Evolutionary conservation across 2,797 vertebrate genomes (phyloP).

Genomic region (Dendrocincla fuliginosa): DNA sequence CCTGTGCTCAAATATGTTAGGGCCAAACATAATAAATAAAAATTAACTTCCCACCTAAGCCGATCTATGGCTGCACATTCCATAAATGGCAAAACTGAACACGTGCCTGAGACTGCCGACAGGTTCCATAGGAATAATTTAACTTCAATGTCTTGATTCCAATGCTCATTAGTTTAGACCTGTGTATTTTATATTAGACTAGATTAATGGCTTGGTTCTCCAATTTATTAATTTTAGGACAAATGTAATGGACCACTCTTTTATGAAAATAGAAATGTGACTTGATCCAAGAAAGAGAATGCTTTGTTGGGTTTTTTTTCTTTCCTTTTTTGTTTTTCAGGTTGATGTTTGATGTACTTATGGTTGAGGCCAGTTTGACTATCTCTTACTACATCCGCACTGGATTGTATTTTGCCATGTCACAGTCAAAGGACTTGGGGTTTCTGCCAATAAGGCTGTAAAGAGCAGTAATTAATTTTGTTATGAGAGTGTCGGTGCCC

Average conservation of each 20-base stretch:
- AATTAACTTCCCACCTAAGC: neutral
- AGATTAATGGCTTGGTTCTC: neutral
- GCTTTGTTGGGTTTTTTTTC: neutral
- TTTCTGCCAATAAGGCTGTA: neutral
- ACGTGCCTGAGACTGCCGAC: neutral
- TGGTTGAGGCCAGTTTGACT: neutral
- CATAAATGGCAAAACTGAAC: neutral
- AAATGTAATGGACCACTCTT: neutral
- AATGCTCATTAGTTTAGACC: neutral
- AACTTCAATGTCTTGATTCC: neutral
- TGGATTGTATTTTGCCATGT: neutral
- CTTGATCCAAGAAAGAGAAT: neutral
- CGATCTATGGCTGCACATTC: neutral
- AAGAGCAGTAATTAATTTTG: constrained; percentile 44
- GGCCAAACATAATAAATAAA: neutral
- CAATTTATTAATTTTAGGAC: neutral
- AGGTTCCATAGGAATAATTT: neutral
- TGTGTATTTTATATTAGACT: neutral
- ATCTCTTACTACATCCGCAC: neutral
- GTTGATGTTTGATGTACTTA: neutral
- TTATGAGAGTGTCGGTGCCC: neutral
- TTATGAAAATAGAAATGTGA: neutral
- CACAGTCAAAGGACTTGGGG: neutral
- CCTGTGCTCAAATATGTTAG: neutral
- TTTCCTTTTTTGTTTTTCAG: neutral